Evolutionary conservation across 2,113 vertebrate genomes (phyloP).

Genomic region (Austrofundulus limnaeus): DNA sequence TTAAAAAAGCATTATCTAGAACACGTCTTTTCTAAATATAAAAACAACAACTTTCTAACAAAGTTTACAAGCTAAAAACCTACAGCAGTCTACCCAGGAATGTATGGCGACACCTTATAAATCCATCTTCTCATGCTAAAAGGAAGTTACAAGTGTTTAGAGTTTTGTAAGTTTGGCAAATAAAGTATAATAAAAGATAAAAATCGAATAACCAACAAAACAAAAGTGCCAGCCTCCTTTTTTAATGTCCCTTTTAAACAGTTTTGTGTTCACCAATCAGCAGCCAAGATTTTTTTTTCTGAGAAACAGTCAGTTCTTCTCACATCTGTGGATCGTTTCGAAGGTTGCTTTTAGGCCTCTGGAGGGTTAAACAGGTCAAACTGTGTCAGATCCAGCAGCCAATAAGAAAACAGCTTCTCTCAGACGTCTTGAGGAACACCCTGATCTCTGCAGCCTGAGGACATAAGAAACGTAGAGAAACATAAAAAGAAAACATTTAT

Average conservation of each 20-base stretch:
- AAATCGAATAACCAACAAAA: conserved; percentile 15
- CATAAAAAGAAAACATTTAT: neutral
- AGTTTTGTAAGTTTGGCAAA: neutral
- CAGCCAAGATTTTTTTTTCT: neutral
- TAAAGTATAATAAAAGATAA: conserved; percentile 5
- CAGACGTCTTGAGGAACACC: conserved; percentile 89
- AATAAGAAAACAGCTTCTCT: conserved; percentile 36
- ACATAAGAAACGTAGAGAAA: neutral
- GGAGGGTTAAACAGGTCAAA: conserved; percentile 18
- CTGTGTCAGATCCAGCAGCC: conserved; percentile 21
- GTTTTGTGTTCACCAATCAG: conserved; percentile 5
- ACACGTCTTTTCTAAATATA: neutral
- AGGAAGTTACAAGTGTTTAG: neutral
- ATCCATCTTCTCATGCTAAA: neutral
- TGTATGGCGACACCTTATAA: neutral
- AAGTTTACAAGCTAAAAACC: neutral
- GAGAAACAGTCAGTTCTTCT: neutral
- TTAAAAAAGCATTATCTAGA: neutral
- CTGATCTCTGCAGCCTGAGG: conserved; percentile 89
- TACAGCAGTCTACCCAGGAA: neutral
- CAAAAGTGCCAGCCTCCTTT: conserved; percentile 11
- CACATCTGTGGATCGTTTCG: neutral
- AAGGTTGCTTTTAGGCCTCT: conserved; percentile 4
- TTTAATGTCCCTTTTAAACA: conserved; percentile 7
- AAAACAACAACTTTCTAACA: too few relatives aligned